phyloP scores from a whole-genome alignment of 2,888 invertebrate species.

The Papilio protenor region DNA sequence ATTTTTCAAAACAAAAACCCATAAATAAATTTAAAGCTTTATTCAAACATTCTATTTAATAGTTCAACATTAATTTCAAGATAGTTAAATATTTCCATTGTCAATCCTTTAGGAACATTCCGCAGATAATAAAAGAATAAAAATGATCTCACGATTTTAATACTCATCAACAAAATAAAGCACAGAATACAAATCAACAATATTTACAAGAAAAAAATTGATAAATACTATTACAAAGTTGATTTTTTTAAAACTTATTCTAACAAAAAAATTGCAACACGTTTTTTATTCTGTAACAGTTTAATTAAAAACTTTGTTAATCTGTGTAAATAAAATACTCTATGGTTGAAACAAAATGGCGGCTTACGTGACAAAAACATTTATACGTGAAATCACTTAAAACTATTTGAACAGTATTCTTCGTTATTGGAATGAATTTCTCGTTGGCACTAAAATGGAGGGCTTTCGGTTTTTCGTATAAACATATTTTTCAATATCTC shows the following conservation, averaged over 20 bases:
- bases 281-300: slow-evolving; percentile 16
- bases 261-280: slow-evolving; percentile 20
- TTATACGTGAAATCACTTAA: slow-evolving; percentile 47
- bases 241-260: slow-evolving; percentile 30
- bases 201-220: slow-evolving; percentile 65
- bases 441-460: slow-evolving; percentile 80
- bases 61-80: not conserved
- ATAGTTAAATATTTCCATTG: not conserved
- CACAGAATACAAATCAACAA: slow-evolving; percentile 52
- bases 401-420: slow-evolving; percentile 52
- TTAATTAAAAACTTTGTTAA: slow-evolving; percentile 6
- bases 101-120: slow-evolving; percentile 31
- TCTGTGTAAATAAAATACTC: slow-evolving; percentile 6
- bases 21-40: not conserved
- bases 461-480: slow-evolving; percentile 63
- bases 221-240: slow-evolving; percentile 50
- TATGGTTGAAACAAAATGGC: slow-evolving; percentile 23
- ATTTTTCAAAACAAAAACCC: too few relatives aligned
- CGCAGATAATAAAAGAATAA: slow-evolving; percentile 48
- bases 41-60: not conserved
- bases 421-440: slow-evolving; percentile 64
- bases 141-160: slow-evolving; percentile 50
- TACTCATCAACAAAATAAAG: slow-evolving; percentile 62
- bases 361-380: slow-evolving; percentile 35
- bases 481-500: slow-evolving; percentile 46